Evolutionary conservation across 2,797 vertebrate species (phyloP).

Genomic region (Emys orbicularis): DNA sequence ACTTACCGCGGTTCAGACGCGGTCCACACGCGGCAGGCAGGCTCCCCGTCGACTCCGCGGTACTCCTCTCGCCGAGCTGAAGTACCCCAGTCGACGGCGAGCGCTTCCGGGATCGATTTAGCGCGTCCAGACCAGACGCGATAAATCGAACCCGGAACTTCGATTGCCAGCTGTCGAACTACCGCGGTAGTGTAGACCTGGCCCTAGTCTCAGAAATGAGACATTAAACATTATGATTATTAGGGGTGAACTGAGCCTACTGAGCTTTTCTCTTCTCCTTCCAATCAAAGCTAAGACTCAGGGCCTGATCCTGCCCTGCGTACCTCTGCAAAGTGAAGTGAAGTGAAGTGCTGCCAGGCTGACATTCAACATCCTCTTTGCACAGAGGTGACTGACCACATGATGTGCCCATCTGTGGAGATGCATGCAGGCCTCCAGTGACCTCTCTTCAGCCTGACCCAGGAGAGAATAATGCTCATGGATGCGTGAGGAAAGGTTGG

Average conservation of each 20-base stretch:
- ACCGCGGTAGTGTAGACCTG: too few relatives aligned
- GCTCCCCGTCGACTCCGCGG: too few relatives aligned
- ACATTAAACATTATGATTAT: background rate
- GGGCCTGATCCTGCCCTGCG: background rate
- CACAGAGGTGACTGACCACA: background rate
- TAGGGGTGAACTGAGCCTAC: background rate
- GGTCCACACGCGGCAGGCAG: too few relatives aligned
- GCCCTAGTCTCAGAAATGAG: background rate
- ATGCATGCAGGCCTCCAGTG: background rate
- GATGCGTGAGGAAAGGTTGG: background rate
- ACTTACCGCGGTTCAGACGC: too few relatives aligned
- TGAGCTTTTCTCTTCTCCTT: background rate
- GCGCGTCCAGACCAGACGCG: too few relatives aligned
- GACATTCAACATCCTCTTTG: background rate
- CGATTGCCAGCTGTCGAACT: too few relatives aligned
- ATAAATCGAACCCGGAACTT: too few relatives aligned
- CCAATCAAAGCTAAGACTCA: background rate
- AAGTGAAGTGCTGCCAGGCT: background rate
- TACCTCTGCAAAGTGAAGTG: background rate
- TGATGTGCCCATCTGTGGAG: background rate
- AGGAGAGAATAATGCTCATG: background rate
- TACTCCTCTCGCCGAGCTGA: too few relatives aligned
- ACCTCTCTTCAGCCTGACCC: background rate
- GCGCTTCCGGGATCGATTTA: too few relatives aligned
- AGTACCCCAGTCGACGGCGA: too few relatives aligned